A percentile compares a stretch with the other conserved stretches of the same genome.
phyloP scores from a whole-genome alignment of 2,113 vertebrate genomes.

The Mixornis gularis region DNA sequence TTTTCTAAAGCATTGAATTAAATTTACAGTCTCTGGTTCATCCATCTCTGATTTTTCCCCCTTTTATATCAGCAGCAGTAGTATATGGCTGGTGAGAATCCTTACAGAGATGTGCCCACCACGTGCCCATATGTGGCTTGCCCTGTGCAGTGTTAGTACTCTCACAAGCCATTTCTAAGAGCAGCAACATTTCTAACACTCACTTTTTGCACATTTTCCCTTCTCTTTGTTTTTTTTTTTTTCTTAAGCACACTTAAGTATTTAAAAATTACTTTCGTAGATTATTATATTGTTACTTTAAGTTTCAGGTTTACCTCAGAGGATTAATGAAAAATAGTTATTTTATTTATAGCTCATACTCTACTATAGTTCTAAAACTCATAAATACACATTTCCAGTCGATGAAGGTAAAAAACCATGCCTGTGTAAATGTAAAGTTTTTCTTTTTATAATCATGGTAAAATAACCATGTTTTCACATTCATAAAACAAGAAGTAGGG shows the following conservation, averaged over 20 bases:
- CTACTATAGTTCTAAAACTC: background rate
- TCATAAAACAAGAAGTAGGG: background rate
- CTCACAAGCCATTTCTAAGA: background rate
- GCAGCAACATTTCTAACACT: background rate
- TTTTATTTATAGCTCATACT: background rate
- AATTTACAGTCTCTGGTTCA: background rate
- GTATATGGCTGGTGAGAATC: background rate
- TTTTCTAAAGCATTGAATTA: background rate
- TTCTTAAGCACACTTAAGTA: background rate
- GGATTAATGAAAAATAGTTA: background rate
- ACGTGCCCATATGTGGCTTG: rapidly evolving
- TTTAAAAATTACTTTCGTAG: background rate
- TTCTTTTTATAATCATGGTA: background rate
- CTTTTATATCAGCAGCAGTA: background rate
- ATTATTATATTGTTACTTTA: background rate
- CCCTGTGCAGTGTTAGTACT: background rate
- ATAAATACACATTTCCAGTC: background rate
- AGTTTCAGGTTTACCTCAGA: background rate
- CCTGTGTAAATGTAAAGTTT: background rate
- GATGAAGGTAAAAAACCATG: background rate
- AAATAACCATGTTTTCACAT: background rate
- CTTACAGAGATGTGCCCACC: background rate
- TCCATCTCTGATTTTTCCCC: background rate
- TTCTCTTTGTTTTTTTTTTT: background rate
- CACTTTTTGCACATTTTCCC: background rate